Percentiles rank a stretch among this genome's conserved stretches.
phyloP scores from a whole-genome alignment of 2,888 invertebrate species.

The Patella pellucida region DNA sequence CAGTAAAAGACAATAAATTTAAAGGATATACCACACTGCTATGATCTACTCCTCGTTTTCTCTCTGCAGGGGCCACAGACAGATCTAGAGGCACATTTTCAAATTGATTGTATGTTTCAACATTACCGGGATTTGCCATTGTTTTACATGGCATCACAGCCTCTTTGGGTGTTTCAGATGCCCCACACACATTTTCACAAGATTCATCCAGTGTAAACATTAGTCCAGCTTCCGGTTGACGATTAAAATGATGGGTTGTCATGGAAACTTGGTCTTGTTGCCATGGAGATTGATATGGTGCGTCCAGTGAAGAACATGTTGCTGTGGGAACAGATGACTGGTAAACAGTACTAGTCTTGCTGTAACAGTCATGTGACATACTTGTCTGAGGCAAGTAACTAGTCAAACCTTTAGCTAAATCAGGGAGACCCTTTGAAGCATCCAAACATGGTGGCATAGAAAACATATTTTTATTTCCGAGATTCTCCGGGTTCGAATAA shows the following conservation, averaged over 20 bases:
- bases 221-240: background rate
- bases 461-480: background rate
- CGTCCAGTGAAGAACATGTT: background rate
- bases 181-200: background rate
- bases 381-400: background rate
- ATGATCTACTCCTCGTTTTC: background rate
- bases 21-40: background rate
- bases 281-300: background rate
- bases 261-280: background rate
- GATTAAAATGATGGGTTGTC: conserved; percentile 3
- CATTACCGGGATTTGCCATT: background rate
- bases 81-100: background rate
- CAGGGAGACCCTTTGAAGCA: background rate
- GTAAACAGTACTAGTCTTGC: background rate
- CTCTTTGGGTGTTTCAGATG: background rate
- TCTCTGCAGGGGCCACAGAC: background rate
- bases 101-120: background rate
- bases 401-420: background rate
- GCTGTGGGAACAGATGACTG: background rate
- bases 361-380: background rate
- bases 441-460: no score
- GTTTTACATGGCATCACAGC: background rate
- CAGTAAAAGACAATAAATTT: background rate
- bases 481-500: conserved; percentile 15
- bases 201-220: conserved; percentile 6